Conservation (phyloP, 2,113 vertebrate genomes). For the Cryptomyrus ogoouensis region DNA sequence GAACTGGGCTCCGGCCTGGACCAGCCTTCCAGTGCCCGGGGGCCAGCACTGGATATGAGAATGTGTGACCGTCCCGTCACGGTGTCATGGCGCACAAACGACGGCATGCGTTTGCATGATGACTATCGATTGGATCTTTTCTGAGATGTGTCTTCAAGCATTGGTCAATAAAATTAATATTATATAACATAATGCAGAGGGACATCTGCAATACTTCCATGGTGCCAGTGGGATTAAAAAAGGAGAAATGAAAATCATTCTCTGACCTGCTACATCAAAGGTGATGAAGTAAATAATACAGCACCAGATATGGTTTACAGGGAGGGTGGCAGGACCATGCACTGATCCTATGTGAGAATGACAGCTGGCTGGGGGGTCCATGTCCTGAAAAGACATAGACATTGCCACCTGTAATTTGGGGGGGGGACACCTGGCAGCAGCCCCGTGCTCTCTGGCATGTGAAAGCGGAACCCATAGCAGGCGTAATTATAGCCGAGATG, state of each 20-base stretch:
- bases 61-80: background rate
- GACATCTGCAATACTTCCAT: background rate
- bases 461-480: background rate
- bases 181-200: background rate
- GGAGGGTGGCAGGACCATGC: background rate
- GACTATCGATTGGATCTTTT: background rate
- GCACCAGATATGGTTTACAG: background rate
- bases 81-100: background rate
- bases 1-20: background rate
- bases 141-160: background rate
- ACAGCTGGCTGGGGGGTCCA: background rate
- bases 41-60: background rate
- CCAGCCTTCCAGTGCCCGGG: background rate
- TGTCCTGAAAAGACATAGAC: background rate
- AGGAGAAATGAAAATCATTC: background rate
- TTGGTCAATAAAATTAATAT: background rate
- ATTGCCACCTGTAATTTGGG: background rate
- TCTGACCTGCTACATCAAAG: background rate
- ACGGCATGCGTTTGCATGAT: background rate
- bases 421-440: background rate
- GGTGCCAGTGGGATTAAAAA: background rate
- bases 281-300: background rate
- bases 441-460: background rate
- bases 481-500: background rate
- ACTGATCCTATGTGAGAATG: background rate